Evolutionary conservation across 1,140 invertebrate genomes (phyloP).

Genomic region (Drosophila pectinifera): DNA sequence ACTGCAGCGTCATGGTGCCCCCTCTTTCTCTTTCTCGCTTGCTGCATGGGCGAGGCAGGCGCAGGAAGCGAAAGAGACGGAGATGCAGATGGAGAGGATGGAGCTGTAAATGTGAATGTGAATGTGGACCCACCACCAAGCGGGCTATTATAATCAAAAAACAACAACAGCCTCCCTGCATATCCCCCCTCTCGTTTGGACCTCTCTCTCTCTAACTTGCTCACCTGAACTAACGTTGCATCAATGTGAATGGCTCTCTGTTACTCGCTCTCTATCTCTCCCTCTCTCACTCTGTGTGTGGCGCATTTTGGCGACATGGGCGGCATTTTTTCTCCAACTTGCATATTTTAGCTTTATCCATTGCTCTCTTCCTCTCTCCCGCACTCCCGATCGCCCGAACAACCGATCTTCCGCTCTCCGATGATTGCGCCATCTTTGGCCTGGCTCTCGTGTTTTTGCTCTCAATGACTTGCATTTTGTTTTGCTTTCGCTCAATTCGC

Average conservation of each 20-base stretch:
- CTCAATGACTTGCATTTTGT: constrained; percentile 81
- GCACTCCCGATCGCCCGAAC: constrained; percentile 57
- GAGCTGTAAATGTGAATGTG: constrained; percentile 37
- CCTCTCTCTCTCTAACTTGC: constrained; percentile 20
- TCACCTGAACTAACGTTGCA: constrained; percentile 75
- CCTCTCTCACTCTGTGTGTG: constrained; percentile 61
- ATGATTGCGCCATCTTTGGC: constrained; percentile 77
- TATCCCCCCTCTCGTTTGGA: background rate
- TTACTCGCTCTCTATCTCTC: constrained; percentile 7
- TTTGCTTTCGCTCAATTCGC: constrained; percentile 68
- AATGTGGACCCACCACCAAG: constrained; percentile 67
- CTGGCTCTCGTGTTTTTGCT: constrained; percentile 72
- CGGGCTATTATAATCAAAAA: constrained; percentile 77
- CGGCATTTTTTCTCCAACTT: constrained; percentile 67
- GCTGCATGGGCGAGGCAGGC: constrained; percentile 4
- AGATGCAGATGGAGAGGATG: constrained; percentile 8
- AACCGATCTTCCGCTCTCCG: constrained; percentile 48
- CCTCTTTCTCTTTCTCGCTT: background rate
- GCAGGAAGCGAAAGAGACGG: constrained; percentile 1
- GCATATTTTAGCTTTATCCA: constrained; percentile 74
- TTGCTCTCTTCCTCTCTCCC: constrained; percentile 53
- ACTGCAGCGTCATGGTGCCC: constrained; percentile 60
- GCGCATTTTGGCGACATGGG: constrained; percentile 79
- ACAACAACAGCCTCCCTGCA: constrained; percentile 38
- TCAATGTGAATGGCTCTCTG: constrained; percentile 54